phyloP scores from a whole-genome alignment of 2,113 vertebrate genomes.

The Mystacornis crossleyi region DNA sequence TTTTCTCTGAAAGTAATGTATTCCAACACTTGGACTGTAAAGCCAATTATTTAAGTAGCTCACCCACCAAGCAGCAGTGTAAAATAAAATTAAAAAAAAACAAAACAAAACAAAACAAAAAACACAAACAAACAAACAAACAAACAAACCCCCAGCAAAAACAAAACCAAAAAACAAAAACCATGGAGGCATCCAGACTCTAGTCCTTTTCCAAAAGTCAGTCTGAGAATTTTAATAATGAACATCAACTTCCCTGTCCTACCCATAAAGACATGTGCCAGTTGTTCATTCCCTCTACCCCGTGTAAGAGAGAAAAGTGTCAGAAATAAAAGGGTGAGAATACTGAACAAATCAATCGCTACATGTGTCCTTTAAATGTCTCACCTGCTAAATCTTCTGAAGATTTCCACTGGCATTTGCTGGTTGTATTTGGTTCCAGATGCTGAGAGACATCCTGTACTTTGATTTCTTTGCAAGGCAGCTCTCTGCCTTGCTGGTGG shows the following conservation, averaged over 20 bases:
- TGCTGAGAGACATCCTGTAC: neutral
- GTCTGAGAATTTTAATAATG: neutral
- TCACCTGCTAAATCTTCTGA: neutral
- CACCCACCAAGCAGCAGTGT: neutral
- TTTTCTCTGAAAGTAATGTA: neutral
- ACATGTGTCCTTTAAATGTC: neutral
- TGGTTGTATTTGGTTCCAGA: neutral
- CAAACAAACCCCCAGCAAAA: too few relatives aligned
- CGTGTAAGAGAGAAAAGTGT: neutral
- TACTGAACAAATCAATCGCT: rapidly evolving
- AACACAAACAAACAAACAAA: too few relatives aligned
- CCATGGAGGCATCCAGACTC: neutral
- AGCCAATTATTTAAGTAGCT: neutral
- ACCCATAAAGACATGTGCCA: neutral
- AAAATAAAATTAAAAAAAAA: too few relatives aligned
- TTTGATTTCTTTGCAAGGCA: neutral
- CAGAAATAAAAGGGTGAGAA: neutral
- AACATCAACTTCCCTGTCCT: neutral
- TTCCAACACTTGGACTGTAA: neutral
- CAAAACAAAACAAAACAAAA: too few relatives aligned
- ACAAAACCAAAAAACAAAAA: neutral
- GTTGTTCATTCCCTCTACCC: neutral
- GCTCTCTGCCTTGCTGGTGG: neutral
- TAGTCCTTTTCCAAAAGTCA: neutral
- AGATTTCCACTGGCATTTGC: neutral